Conservation (phyloP, 2,797 vertebrate species). For the Oophaga sylvatica region DNA sequence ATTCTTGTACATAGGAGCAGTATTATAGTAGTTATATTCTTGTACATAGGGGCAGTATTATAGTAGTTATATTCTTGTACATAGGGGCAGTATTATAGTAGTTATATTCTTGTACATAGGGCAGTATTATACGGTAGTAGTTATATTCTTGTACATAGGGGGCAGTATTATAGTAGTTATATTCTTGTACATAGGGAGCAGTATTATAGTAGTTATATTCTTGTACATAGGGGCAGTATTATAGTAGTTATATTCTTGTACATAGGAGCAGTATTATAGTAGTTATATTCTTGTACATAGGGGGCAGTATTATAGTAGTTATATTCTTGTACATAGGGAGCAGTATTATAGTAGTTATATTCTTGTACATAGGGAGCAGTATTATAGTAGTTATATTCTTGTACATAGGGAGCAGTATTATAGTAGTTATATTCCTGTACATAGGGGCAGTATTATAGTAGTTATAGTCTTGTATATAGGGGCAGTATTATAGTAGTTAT, state of each 20-base stretch:
- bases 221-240: background rate
- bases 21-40: slow-evolving; percentile 11
- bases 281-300: background rate
- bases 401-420: slow-evolving; percentile 10
- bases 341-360: slow-evolving; percentile 13
- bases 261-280: slow-evolving; percentile 13
- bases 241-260: background rate
- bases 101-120: background rate
- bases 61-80: background rate
- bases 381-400: background rate
- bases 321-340: background rate
- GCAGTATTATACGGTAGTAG: slow-evolving; percentile 3
- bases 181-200: background rate
- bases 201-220: slow-evolving; percentile 13
- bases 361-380: background rate
- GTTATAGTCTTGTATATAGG: too few species aligned
- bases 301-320: background rate
- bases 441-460: background rate
- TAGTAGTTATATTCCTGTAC: background rate
- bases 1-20: background rate
- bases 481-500: slow-evolving; percentile 13
- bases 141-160: background rate
- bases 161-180: background rate
- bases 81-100: slow-evolving; percentile 13
- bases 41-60: background rate